phyloP scores from a whole-genome alignment of 2,797 vertebrate genomes.

The Phrynocephalus forsythii region DNA sequence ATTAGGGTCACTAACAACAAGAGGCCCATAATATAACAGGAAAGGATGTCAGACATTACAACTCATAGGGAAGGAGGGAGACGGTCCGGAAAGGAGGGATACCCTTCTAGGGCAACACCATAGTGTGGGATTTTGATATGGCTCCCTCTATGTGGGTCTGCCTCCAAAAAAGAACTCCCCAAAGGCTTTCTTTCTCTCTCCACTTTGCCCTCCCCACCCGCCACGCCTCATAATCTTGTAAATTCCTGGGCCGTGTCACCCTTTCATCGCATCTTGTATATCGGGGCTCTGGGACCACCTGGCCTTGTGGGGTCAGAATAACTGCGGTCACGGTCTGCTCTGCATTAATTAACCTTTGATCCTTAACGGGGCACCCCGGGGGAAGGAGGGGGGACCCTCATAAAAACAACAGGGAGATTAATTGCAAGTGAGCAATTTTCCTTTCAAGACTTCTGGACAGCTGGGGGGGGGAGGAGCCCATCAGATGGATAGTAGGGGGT shows the following conservation, averaged over 20 bases:
- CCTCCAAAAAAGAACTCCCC: constrained; percentile 5
- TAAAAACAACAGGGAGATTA: constrained; percentile 43
- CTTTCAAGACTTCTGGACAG: constrained; percentile 26
- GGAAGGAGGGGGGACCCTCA: background rate
- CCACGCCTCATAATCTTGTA: constrained; percentile 6
- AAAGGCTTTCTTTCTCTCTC: background rate
- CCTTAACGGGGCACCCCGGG: constrained; percentile 21
- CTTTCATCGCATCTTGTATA: constrained; percentile 52
- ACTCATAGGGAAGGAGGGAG: too few species aligned
- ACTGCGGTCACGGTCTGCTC: constrained; percentile 45
- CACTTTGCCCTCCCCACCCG: background rate
- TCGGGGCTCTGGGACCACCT: constrained; percentile 47
- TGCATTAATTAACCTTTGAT: constrained; percentile 51
- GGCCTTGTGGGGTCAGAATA: constrained; percentile 39
- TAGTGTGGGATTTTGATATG: background rate
- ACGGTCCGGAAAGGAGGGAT: too few species aligned
- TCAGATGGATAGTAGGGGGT: background rate
- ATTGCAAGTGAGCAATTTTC: constrained; percentile 8
- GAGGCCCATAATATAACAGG: too few species aligned
- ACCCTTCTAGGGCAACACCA: too few species aligned
- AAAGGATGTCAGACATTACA: too few species aligned
- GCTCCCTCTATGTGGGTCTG: background rate
- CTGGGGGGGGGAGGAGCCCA: background rate
- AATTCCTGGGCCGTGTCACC: constrained; percentile 21
- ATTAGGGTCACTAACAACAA: too few species aligned